Evolutionary conservation across 2,888 invertebrate species (phyloP).

Genomic region (Cephus pygmeus): DNA sequence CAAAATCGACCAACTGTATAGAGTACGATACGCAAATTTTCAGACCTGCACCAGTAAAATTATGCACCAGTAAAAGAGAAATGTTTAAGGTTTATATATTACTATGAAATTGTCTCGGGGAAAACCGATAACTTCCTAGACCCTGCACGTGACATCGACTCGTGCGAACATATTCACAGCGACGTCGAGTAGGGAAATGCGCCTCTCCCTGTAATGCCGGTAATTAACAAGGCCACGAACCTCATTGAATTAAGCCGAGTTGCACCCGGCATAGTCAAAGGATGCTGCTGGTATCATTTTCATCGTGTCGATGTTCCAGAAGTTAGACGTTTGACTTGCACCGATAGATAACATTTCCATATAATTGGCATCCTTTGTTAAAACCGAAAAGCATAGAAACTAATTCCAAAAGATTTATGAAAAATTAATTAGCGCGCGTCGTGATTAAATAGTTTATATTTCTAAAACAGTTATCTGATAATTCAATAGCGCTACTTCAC

Average conservation of each 20-base stretch:
- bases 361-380: neutral
- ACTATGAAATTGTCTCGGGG: neutral
- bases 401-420: neutral
- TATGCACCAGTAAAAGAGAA: too few species aligned
- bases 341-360: neutral
- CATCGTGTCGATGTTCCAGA: neutral
- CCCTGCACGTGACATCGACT: neutral
- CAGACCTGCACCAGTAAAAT: neutral
- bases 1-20: neutral
- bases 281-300: neutral
- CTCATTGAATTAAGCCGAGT: constrained; percentile 24
- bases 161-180: constrained; percentile 7
- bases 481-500: too few species aligned
- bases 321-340: neutral
- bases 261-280: neutral
- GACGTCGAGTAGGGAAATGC: constrained; percentile 9
- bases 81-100: neutral
- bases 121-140: neutral
- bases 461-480: too few species aligned
- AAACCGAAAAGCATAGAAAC: neutral
- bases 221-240: constrained; percentile 29
- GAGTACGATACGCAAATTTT: neutral
- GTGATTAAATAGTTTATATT: too few species aligned
- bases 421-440: too few species aligned
- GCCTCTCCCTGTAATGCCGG: constrained; percentile 17